phyloP scores from a whole-genome alignment of 1,140 invertebrate genomes.

The Contarinia nasturtii region DNA sequence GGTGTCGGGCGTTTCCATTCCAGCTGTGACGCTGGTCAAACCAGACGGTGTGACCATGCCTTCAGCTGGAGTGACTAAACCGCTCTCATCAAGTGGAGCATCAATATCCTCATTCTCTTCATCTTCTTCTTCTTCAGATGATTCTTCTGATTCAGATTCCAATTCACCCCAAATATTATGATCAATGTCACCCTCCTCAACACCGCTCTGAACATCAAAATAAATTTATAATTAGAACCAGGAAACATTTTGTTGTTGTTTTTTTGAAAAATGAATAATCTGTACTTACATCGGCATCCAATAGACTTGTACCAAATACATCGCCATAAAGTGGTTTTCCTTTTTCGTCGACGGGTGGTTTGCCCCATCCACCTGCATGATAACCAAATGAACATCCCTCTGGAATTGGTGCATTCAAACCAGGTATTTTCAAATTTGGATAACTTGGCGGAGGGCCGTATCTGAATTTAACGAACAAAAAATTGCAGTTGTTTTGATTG shows the following conservation, averaged over 20 bases:
- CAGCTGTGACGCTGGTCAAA: constrained; percentile 82
- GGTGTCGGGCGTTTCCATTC: constrained; percentile 93
- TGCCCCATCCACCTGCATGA: constrained; percentile 98
- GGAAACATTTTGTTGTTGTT: constrained; percentile 10
- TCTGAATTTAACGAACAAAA: not conserved
- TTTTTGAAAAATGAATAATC: constrained; percentile 2
- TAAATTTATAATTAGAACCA: not conserved
- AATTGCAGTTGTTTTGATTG: not conserved
- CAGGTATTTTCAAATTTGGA: constrained; percentile 94
- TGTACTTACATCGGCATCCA: constrained; percentile 37
- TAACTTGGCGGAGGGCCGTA: constrained; percentile 99
- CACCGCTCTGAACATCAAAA: constrained; percentile 30
- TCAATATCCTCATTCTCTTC: constrained; percentile 54
- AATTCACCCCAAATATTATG: constrained; percentile 91
- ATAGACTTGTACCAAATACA: constrained; percentile 71
- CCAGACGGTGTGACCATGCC: constrained; percentile 91
- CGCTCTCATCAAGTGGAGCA: constrained; percentile 43
- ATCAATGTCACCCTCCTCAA: constrained; percentile 81
- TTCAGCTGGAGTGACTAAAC: constrained; percentile 61
- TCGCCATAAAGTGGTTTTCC: constrained; percentile 97
- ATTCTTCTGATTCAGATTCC: constrained; percentile 86
- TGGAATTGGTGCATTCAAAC: constrained; percentile 83
- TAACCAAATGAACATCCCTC: constrained; percentile 97
- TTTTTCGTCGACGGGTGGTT: constrained; percentile 97
- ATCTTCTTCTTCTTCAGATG: constrained; percentile 60